Conservation (phyloP, 2,797 vertebrate genomes). For the Taeniopygia guttata region DNA sequence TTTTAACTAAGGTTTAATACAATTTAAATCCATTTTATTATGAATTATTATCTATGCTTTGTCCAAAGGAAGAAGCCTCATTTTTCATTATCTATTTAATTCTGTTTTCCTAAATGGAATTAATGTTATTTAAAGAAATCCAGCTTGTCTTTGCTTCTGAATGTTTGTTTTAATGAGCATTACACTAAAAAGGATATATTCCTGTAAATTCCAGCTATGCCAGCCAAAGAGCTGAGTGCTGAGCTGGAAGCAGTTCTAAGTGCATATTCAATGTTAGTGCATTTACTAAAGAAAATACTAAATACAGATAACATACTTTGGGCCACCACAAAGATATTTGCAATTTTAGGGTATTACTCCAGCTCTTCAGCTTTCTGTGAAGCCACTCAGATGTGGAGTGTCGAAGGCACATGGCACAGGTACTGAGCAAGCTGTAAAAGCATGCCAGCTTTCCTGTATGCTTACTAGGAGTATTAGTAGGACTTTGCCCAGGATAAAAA, state of each 20-base stretch:
- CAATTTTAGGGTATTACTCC: neutral
- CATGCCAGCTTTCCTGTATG: rapidly evolving
- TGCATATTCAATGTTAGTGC: neutral
- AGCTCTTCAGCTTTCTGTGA: neutral
- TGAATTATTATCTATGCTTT: neutral
- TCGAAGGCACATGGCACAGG: neutral
- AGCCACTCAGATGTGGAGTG: neutral
- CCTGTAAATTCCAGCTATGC: neutral
- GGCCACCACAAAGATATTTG: neutral
- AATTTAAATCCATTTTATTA: conserved; percentile 27
- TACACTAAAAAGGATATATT: neutral
- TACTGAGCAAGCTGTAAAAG: neutral
- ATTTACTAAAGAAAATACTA: neutral
- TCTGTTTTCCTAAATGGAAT: neutral
- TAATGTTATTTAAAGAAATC: neutral
- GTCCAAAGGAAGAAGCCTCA: conserved; percentile 1
- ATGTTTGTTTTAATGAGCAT: conserved; percentile 3
- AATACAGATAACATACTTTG: neutral
- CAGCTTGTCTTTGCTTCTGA: neutral
- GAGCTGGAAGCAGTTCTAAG: neutral
- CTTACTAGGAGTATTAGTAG: neutral
- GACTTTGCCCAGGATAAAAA: neutral
- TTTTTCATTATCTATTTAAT: conserved; percentile 22
- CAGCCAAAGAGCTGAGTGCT: neutral
- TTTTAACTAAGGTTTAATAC: conserved; percentile 6